phyloP scores from a whole-genome alignment of 2,797 vertebrate genomes.

The Chloroceryle amazona region DNA sequence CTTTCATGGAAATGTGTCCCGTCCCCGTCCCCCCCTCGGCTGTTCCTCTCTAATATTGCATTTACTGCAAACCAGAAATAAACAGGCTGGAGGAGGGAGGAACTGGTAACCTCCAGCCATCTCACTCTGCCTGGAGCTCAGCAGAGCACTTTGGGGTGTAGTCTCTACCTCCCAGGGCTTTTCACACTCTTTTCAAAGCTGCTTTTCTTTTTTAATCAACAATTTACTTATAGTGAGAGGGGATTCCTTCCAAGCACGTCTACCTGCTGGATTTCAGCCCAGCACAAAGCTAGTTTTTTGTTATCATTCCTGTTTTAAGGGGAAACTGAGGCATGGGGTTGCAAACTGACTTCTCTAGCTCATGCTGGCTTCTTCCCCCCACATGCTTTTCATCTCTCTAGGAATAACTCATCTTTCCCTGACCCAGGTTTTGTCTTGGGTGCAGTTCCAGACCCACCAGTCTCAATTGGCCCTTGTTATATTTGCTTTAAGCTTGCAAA shows the following conservation, averaged over 20 bases:
- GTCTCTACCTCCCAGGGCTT: fast-evolving
- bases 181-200: background rate
- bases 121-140: background rate
- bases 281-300: background rate
- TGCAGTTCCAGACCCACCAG: background rate
- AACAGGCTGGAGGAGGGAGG: background rate
- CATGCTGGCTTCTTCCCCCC: background rate
- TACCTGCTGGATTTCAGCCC: background rate
- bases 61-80: background rate
- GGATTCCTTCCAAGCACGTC: background rate
- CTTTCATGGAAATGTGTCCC: background rate
- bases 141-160: background rate
- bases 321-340: background rate
- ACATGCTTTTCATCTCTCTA: background rate
- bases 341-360: background rate
- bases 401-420: background rate
- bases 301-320: background rate
- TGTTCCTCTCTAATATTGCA: background rate
- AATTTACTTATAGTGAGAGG: background rate
- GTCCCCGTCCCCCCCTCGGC: background rate
- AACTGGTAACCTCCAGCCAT: background rate
- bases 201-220: background rate
- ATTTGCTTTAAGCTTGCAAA: background rate
- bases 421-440: background rate
- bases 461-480: background rate